phyloP scores from a whole-genome alignment of 2,113 vertebrate species.

The Thalassoma bifasciatum region DNA sequence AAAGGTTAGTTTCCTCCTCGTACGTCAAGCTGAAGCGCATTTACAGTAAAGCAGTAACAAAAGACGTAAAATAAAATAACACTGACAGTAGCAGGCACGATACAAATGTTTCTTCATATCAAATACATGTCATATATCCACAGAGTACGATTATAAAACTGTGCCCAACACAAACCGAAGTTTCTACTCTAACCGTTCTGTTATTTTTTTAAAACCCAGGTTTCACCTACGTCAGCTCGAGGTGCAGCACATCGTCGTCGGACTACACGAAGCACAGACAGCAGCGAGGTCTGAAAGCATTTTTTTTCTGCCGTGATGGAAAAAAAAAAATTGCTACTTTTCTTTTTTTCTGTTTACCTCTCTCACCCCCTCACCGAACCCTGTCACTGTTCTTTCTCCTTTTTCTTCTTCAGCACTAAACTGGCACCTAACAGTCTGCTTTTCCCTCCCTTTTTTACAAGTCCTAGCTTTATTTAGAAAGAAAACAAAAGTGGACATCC shows the following conservation, averaged over 20 bases:
- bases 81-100: slow-evolving; percentile 83
- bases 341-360: slow-evolving; percentile 14
- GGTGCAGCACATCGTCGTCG: slow-evolving; percentile 47
- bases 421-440: slow-evolving; percentile 12
- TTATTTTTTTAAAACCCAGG: slow-evolving; percentile 14
- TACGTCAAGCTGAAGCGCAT: slow-evolving; percentile 59
- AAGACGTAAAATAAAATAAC: slow-evolving; percentile 61
- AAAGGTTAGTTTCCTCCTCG: slow-evolving; percentile 33
- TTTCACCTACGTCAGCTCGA: slow-evolving; percentile 8
- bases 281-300: slow-evolving; percentile 60
- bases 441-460: background rate
- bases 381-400: slow-evolving; percentile 43
- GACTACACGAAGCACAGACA: slow-evolving; percentile 60
- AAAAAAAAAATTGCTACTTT: slow-evolving; percentile 57
- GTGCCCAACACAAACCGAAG: slow-evolving; percentile 74
- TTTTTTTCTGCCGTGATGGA: slow-evolving; percentile 40
- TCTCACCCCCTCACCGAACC: slow-evolving; percentile 7
- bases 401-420: slow-evolving; percentile 17
- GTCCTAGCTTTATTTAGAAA: background rate
- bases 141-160: slow-evolving; percentile 80
- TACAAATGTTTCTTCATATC: slow-evolving; percentile 81
- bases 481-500: slow-evolving; percentile 12
- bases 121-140: slow-evolving; percentile 84
- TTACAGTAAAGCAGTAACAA: slow-evolving; percentile 70
- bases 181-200: slow-evolving; percentile 63